Percentiles rank a stretch among this genome's conserved stretches.
Evolutionary conservation across 2,113 vertebrate genomes (phyloP).

Genomic region (Lontra canadensis): DNA sequence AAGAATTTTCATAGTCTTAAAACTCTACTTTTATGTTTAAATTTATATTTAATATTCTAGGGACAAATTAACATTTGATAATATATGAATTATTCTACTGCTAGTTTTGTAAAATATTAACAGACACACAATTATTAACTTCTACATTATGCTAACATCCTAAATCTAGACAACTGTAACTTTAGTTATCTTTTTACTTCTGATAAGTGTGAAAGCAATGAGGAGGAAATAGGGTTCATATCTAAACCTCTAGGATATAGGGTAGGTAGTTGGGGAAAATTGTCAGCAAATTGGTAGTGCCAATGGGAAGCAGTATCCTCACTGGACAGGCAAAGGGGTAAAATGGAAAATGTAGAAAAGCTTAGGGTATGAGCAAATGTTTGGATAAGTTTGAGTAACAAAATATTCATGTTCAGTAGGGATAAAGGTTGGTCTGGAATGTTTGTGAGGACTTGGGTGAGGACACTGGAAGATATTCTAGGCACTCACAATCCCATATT

Average conservation of each 20-base stretch:
- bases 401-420: background rate
- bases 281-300: background rate
- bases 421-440: background rate
- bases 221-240: background rate
- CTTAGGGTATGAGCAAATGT: background rate
- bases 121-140: background rate
- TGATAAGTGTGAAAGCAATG: background rate
- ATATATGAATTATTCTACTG: background rate
- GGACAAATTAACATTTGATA: background rate
- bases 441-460: background rate
- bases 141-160: background rate
- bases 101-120: background rate
- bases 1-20: background rate
- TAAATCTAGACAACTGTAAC: background rate
- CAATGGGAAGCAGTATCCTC: background rate
- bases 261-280: background rate
- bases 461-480: background rate
- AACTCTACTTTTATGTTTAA: background rate
- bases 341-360: background rate
- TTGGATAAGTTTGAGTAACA: background rate
- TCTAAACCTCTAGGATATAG: background rate
- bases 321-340: background rate
- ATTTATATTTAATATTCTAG: background rate
- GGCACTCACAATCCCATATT: background rate
- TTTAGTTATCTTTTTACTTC: background rate